Evolutionary conservation across 1,140 invertebrate species (phyloP).

Genomic region (Drosophila pachea): DNA sequence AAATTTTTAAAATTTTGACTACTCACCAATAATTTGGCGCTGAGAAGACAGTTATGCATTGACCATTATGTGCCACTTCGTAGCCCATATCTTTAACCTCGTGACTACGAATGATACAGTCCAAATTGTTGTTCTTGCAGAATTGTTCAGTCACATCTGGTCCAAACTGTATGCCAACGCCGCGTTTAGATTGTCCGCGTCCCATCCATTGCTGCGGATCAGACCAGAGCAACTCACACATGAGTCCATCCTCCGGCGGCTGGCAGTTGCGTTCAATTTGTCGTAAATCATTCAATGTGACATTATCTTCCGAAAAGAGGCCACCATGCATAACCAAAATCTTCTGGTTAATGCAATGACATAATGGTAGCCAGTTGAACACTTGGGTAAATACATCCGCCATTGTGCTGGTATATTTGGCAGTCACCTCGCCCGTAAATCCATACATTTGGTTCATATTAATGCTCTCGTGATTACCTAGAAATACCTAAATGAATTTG

Average conservation of each 20-base stretch:
- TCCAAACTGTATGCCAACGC: constrained; percentile 98
- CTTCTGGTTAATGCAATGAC: constrained; percentile 95
- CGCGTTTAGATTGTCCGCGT: constrained; percentile 94
- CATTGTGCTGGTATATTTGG: constrained; percentile 97
- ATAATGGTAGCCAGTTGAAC: constrained; percentile 97
- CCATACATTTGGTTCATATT: constrained; percentile 99
- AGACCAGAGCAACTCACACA: constrained; percentile 99
- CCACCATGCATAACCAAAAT: constrained; percentile 98
- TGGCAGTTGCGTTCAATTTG: constrained; percentile 94
- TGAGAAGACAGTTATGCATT: constrained; percentile 97
- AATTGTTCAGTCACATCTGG: constrained; percentile 97
- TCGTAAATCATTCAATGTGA: constrained; percentile 94
- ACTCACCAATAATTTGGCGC: constrained; percentile 98
- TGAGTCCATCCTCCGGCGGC: constrained; percentile 97
- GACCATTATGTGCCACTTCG: constrained; percentile 95
- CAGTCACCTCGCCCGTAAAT: constrained; percentile 98
- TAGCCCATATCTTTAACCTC: constrained; percentile 99
- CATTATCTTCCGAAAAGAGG: constrained; percentile 92
- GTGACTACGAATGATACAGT: constrained; percentile 97
- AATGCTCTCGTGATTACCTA: constrained; percentile 98
- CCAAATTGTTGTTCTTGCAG: constrained; percentile 90
- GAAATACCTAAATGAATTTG: constrained; percentile 40
- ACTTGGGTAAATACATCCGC: constrained; percentile 98
- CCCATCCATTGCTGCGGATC: constrained; percentile 95
- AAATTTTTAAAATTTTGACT: too few relatives aligned